Base-by-base conservation (phyloP, 2,797 vertebrate genomes). In the Coregonus suidteri region DNA sequence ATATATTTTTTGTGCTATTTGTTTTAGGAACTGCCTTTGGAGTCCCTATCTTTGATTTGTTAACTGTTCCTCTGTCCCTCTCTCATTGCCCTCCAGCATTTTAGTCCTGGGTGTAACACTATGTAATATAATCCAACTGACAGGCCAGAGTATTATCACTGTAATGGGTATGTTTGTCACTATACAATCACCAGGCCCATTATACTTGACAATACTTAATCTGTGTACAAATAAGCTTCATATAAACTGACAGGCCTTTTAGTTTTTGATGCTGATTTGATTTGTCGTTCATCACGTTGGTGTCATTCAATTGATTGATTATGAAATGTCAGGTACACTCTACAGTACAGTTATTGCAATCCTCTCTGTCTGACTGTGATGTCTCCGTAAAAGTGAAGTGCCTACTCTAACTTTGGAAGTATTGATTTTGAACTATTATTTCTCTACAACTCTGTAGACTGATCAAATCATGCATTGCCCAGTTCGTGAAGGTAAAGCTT, bases 151-250 rank as follows among this genome's bases (percentile, higher is more conserved):
- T 83, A 90, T 79, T 54, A 74, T 83, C 79, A 77, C 11, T 71
- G 53, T 83, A 88, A 87, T 79, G 78, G 87, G 74, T 69, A 1
- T 0, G 81, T 86, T 88, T 83, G 84, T 83, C 81, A 59, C 82
- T 64, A 1, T 67, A 78, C 78, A 79, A 68, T 84, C 81, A 82
- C 75, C 79, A 37, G 25, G 0, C 65, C 83, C 53, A 74, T 83
- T 80, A 77, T 34, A 34, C 31, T 34, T 34, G 69, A 79, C 80
- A 64, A 0, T 64, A 75, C 81, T 31, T 15, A 34, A 35, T 34
- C 25, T 47, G 4, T 70, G 15, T 41, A 13, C 64, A 66, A 84
- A 77, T 85, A 52, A 31, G 79, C 82, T 77, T 75, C 76, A 80
- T 82, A 76, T 11, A n/a, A 14, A 34, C 51, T 7, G 59, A 4